Evolutionary conservation across 2,888 invertebrate species (phyloP).

Genomic region (Erynnis tages): DNA sequence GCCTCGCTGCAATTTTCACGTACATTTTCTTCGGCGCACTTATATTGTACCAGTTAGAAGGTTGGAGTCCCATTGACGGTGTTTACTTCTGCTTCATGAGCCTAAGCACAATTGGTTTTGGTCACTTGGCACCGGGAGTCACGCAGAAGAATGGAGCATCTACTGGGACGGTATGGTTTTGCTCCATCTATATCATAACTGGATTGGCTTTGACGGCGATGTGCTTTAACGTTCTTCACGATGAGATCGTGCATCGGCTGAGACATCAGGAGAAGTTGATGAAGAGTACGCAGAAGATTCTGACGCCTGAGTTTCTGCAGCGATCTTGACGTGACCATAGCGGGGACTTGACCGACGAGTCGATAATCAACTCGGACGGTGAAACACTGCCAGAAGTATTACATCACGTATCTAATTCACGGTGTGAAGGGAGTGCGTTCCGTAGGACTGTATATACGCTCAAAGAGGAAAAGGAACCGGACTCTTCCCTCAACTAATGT

Average conservation of each 20-base stretch:
- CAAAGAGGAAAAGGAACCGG: conserved; percentile 65
- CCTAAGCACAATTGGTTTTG: conserved; percentile 95
- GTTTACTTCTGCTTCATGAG: conserved; percentile 98
- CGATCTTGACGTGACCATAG: conserved; percentile 76
- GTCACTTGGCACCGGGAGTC: conserved; percentile 90
- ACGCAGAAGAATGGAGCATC: conserved; percentile 74
- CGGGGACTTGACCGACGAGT: conserved; percentile 67
- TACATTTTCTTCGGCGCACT: conserved; percentile 96
- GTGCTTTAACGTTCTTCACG: conserved; percentile 94
- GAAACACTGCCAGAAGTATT: conserved; percentile 74
- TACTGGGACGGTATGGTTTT: conserved; percentile 91
- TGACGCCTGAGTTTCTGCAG: conserved; percentile 70
- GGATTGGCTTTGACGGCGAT: conserved; percentile 94
- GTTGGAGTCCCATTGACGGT: conserved; percentile 95
- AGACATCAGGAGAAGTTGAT: conserved; percentile 81
- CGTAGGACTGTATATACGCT: conserved; percentile 67
- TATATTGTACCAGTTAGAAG: conserved; percentile 93
- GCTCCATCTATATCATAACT: conserved; percentile 93
- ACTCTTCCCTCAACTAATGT: conserved; percentile 35
- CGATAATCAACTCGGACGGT: conserved; percentile 65
- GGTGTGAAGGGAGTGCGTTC: conserved; percentile 63
- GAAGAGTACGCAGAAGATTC: conserved; percentile 63
- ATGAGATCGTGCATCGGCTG: conserved; percentile 91
- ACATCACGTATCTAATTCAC: conserved; percentile 64
- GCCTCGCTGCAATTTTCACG: conserved; percentile 92